Conservation (phyloP, 2,888 invertebrate species). For the Oegoconia quadripuncta region DNA sequence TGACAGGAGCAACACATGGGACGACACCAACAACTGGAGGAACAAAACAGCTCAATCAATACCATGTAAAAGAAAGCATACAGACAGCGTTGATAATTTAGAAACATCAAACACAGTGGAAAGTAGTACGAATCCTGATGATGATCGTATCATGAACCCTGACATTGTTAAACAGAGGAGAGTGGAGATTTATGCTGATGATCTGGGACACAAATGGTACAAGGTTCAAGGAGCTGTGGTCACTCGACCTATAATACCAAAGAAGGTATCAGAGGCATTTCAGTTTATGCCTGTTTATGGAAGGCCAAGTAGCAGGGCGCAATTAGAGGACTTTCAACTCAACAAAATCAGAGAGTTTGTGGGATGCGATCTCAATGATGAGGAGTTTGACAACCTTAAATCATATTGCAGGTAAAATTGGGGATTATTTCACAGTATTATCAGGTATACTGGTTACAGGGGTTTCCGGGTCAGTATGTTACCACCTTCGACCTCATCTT, state of each 20-base stretch:
- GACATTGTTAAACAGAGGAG: conserved; percentile 16
- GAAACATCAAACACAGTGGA: too few species aligned
- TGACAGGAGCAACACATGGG: too few species aligned
- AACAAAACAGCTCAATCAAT: too few species aligned
- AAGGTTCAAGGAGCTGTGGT: conserved; percentile 37
- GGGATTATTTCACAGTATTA: too few species aligned
- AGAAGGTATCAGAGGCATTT: conserved; percentile 48
- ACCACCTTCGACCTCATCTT: too few species aligned
- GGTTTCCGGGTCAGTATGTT: too few species aligned
- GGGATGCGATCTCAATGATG: conserved; percentile 49
- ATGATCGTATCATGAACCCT: not conserved
- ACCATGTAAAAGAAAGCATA: too few species aligned
- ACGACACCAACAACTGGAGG: too few species aligned
- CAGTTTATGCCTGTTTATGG: conserved; percentile 51
- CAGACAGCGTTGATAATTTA: too few species aligned
- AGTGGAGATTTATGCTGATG: conserved; percentile 35
- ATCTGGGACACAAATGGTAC: conserved; percentile 45
- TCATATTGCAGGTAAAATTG: conserved; percentile 70
- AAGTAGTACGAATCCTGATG: too few species aligned
- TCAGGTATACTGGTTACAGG: too few species aligned
- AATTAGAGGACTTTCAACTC: conserved; percentile 34
- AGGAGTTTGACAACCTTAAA: conserved; percentile 55
- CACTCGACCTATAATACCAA: conserved; percentile 45
- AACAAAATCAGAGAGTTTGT: conserved; percentile 51
- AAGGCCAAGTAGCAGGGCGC: conserved; percentile 28